phyloP scores from a whole-genome alignment of 2,113 vertebrate species.

The Vimba vimba region DNA sequence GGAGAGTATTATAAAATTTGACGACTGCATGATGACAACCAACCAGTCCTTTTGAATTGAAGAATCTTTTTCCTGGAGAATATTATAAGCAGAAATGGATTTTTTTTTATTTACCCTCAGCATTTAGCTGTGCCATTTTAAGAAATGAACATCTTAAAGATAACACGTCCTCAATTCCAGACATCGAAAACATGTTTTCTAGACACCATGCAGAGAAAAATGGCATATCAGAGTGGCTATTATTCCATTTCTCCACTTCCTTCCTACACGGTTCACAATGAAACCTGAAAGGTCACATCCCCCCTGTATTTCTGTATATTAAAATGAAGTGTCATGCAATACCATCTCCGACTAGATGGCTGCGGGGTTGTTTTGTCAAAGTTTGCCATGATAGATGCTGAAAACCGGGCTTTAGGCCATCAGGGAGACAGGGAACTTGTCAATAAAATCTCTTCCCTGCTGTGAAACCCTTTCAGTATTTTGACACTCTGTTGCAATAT shows the following conservation, averaged over 20 bases:
- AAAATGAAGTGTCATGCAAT: constrained; percentile 12
- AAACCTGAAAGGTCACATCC: constrained; percentile 23
- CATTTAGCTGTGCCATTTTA: background rate
- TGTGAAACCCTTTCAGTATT: constrained; percentile 17
- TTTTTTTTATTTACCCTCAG: background rate
- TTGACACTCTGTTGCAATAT: constrained; percentile 35
- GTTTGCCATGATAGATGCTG: constrained; percentile 28
- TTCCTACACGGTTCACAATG: background rate
- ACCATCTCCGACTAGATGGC: constrained; percentile 6
- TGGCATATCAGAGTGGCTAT: background rate
- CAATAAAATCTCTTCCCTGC: constrained; percentile 35
- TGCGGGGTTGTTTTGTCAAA: background rate
- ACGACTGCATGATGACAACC: constrained; percentile 11
- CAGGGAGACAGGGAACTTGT: constrained; percentile 28
- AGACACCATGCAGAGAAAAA: background rate
- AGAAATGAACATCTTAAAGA: background rate
- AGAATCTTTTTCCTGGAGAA: constrained; percentile 12
- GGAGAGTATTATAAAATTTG: constrained; percentile 31
- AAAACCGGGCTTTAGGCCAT: constrained; percentile 18
- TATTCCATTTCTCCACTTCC: background rate
- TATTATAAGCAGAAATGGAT: background rate
- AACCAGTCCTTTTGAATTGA: background rate
- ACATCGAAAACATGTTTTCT: constrained; percentile 16
- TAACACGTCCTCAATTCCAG: background rate
- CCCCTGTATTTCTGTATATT: constrained; percentile 18